Percentiles rank a stretch among this genome's conserved stretches.
Evolutionary conservation across 2,888 invertebrate species (phyloP).

Genomic region (Gandaritis pyraliata): DNA sequence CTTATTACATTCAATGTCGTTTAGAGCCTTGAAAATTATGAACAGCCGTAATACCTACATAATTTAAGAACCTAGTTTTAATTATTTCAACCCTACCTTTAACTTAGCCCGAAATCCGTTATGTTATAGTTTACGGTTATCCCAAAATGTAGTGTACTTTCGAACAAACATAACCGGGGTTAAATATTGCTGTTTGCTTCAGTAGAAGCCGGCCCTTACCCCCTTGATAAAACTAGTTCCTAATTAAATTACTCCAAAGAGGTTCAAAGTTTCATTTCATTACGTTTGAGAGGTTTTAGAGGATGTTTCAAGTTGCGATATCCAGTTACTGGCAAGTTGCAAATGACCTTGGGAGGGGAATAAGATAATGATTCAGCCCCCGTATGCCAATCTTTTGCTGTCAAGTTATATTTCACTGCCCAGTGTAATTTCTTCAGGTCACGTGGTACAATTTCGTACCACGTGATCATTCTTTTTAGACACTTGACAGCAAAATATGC

Average conservation of each 20-base stretch:
- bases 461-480: too few species aligned
- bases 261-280: slow-evolving; percentile 28
- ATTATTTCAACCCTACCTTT: too few species aligned
- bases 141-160: neutral
- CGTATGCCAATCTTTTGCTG: too few species aligned
- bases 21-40: too few species aligned
- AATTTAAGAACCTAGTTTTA: too few species aligned
- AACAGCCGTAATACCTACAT: too few species aligned
- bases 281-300: slow-evolving; percentile 16
- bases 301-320: slow-evolving; percentile 18
- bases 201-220: slow-evolving; percentile 3
- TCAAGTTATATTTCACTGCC: too few species aligned
- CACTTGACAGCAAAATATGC: too few species aligned
- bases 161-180: neutral
- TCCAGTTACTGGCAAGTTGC: slow-evolving; percentile 9
- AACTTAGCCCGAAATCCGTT: neutral
- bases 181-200: neutral
- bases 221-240: slow-evolving; percentile 23
- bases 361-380: neutral
- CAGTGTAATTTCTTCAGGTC: too few species aligned
- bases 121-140: neutral
- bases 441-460: too few species aligned
- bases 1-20: too few species aligned
- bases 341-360: slow-evolving; percentile 11
- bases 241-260: slow-evolving; percentile 27